Evolutionary conservation across 2,888 invertebrate species (phyloP).

Genomic region (Pterobdella sp.): DNA sequence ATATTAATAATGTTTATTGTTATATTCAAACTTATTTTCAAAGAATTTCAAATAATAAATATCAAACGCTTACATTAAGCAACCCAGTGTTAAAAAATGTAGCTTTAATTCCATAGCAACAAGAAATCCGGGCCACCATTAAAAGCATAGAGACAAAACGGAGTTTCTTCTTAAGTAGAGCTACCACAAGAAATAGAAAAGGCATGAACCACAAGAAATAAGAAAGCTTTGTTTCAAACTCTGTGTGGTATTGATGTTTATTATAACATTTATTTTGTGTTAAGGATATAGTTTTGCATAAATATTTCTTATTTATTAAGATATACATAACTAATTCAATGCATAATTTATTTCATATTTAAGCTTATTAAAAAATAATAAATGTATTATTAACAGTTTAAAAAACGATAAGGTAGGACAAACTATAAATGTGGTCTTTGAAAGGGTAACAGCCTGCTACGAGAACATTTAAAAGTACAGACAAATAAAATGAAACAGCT

Average conservation of each 20-base stretch:
- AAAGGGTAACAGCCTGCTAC: conserved; percentile 97
- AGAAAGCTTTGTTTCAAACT: conserved; percentile 73
- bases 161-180: conserved; percentile 46
- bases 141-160: conserved; percentile 46
- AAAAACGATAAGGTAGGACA: too few species aligned
- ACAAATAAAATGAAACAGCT: conserved; percentile 88
- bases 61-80: conserved; percentile 69
- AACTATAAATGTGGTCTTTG: conserved; percentile 45
- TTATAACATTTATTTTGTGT: too few species aligned
- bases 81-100: conserved; percentile 77
- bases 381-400: too few species aligned
- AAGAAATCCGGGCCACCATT: conserved; percentile 73
- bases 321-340: too few species aligned
- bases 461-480: conserved; percentile 89
- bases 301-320: too few species aligned
- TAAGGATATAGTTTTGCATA: too few species aligned
- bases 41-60: too few species aligned
- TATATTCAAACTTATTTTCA: too few species aligned
- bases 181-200: conserved; percentile 48
- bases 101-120: conserved; percentile 82
- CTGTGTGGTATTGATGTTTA: conserved; percentile 56
- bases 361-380: too few species aligned
- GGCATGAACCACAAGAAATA: conserved; percentile 63
- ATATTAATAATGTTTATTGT: too few species aligned
- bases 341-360: too few species aligned